Conservation (phyloP, 35 echinoderm and acorn worm species). For the Ophioderma brevispina region DNA sequence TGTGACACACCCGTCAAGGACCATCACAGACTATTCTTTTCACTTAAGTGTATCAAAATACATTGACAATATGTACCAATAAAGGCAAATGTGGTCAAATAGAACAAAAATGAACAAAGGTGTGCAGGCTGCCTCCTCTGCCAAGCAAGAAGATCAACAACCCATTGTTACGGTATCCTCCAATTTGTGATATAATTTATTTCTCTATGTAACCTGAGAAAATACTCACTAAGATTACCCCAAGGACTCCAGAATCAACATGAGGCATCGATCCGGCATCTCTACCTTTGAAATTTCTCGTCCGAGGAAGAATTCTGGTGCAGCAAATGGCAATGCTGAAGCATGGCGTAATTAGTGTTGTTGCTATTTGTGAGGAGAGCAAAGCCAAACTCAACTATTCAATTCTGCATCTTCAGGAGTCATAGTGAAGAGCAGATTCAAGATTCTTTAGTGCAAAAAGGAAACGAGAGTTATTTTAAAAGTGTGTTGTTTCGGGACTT, state of each 20-base stretch:
- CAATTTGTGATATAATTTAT: no score
- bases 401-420: constrained; percentile 88
- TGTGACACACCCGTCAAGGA: no score
- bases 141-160: no score
- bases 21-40: no score
- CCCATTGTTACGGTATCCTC: no score
- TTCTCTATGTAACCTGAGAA: no score
- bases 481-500: no score
- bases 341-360: constrained; percentile 95
- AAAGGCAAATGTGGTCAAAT: no score
- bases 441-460: constrained; percentile 38
- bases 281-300: constrained; percentile 28
- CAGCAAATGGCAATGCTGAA: constrained; percentile 91
- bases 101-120: no score
- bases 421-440: constrained; percentile 85
- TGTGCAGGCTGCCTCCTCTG: no score
- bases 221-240: constrained; percentile 95
- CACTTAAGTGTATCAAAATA: no score
- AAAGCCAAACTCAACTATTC: constrained; percentile 99
- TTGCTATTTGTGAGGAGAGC: constrained; percentile 82
- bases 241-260: constrained; percentile 98
- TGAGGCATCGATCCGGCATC: constrained; percentile 86
- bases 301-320: constrained; percentile 91
- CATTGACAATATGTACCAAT: no score
- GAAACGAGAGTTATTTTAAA: neutral